Evolutionary conservation across 2,113 vertebrate species (phyloP).

Genomic region (Barbus barbus): DNA sequence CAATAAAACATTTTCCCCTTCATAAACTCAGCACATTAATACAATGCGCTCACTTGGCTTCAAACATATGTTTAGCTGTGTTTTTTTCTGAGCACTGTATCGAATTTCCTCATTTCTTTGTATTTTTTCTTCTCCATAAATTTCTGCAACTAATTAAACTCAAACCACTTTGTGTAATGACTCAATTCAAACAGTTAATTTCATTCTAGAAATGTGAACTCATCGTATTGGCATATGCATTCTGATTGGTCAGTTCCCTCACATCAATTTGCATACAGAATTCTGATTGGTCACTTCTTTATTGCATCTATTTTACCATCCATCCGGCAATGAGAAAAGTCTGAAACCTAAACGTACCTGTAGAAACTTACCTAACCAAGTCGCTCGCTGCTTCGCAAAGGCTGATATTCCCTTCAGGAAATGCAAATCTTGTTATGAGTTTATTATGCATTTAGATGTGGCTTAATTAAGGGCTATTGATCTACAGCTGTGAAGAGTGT

Average conservation of each 20-base stretch:
- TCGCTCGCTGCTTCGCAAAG: neutral
- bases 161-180: neutral
- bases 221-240: neutral
- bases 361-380: neutral
- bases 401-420: neutral
- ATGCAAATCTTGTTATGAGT: neutral
- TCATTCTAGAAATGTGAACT: neutral
- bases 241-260: neutral
- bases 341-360: neutral
- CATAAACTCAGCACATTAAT: conserved; percentile 12
- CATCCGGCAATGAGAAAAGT: neutral
- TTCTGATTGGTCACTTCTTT: neutral
- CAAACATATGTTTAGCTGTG: neutral
- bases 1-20: conserved; percentile 58
- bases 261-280: neutral
- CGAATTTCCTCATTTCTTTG: neutral
- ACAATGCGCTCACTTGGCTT: conserved; percentile 9
- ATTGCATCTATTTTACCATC: neutral
- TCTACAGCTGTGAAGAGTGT: conserved; percentile 28
- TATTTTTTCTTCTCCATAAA: neutral
- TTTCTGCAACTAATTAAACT: neutral
- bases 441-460: neutral
- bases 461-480: conserved; percentile 50
- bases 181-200: neutral
- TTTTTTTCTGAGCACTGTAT: neutral